Evolutionary conservation across 23 tunicate genomes (phyloP), one percentile per base, ranked within the genome.

Genomic region (Diplosoma virens): DNA sequence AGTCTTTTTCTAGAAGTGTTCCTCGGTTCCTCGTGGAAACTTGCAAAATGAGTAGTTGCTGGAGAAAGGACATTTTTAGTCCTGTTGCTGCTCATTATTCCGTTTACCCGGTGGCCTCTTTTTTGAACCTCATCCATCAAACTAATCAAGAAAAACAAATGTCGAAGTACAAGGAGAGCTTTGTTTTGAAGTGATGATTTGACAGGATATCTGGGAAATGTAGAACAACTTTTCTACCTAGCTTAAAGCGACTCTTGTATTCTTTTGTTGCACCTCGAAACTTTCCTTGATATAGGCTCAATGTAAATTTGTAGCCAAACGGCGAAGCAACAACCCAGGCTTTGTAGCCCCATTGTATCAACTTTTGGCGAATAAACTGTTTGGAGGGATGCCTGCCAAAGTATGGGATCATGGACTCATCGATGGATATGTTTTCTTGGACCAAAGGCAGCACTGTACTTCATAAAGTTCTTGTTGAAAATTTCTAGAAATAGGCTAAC

Each of bases 1-100:
- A 18, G 64, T 56, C 64, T 56, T 56, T 56, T n/a, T 56, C 22
- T 14, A 9, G 25, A 45, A 56, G 24, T 56, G 64, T 56, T 56
- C 22, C 25, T 56, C 64, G 64, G 21, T 21, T 16, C 64, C 64
- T 16, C 64, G 64, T 16, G 64, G 64, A 18, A 56, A 5, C 25
- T 56, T 56, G 50, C 64, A 5, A 9, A 56, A 56, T 18, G 25
- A 18, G 6, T 56, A 11, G 64, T 16, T 56, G 64, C 20, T 56
- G 64, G 64, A 56, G 25, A 56, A 56, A 16, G 64, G 64, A 21
- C 64, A 56, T 56, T 56, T 56, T 56, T 21, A 56, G 64, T 56
- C 64, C 64, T 56, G 64, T n/a, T 56, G 64, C 64, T 56, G 25
- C 64, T n/a, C 22, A 56, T 56, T 56, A 23, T 56, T 56, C 64